These are phyloP conservation scores for Caenorhabditis elegans DNA, from an alignment of 1,140 invertebrate species.

Conservation along the genomic window WBcel235 BX284602.5:1093001-1093500, in stretches of 20 bases:
- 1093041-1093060: slow-evolving; percentile 68
- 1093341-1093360: slow-evolving; percentile 42
- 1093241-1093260: slow-evolving; percentile 81
- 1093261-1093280: slow-evolving; percentile 84
- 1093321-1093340: slow-evolving; percentile 44
- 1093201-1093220: slow-evolving; percentile 92
- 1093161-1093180: slow-evolving; percentile 65
- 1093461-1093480: too few relatives aligned
- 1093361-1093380: too few relatives aligned
- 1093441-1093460: too few relatives aligned
- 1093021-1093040: slow-evolving; percentile 64
- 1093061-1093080: slow-evolving; percentile 76
- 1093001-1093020: slow-evolving; percentile 46
- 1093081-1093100: slow-evolving; percentile 79
- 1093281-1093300: slow-evolving; percentile 71
- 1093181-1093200: slow-evolving; percentile 77
- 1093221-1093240: slow-evolving; percentile 87
- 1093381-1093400: too few relatives aligned
- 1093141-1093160: slow-evolving; percentile 71
- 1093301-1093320: slow-evolving; percentile 58
- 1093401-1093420: too few relatives aligned
- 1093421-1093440: too few relatives aligned
- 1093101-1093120: slow-evolving; percentile 76
- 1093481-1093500: too few relatives aligned
- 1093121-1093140: slow-evolving; percentile 79